phyloP scores from a whole-genome alignment of 2,797 vertebrate genomes.

The Acanthopagrus latus region DNA sequence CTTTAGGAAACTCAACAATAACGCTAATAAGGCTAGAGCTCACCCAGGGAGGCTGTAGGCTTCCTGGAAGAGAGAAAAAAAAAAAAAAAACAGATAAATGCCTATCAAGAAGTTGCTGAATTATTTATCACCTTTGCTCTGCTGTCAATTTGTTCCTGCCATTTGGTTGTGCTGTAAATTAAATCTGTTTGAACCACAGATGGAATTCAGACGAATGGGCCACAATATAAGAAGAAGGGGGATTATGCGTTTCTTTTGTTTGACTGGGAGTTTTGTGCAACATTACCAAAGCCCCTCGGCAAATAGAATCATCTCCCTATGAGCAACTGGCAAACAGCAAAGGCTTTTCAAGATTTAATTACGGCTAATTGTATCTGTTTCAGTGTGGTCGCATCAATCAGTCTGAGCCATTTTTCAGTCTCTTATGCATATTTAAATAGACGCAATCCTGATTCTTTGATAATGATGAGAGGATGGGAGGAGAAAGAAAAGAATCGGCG shows the following conservation, averaged over 20 bases:
- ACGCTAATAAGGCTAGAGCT: constrained; percentile 58
- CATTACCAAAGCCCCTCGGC: constrained; percentile 67
- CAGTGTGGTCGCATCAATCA: constrained; percentile 73
- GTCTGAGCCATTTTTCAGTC: constrained; percentile 55
- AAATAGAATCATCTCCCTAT: constrained; percentile 68
- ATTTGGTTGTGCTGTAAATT: constrained; percentile 75
- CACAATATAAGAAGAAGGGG: constrained; percentile 54
- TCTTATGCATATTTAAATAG: constrained; percentile 69
- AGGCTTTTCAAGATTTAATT: constrained; percentile 76
- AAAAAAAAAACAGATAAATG: constrained; percentile 67
- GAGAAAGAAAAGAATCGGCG: constrained; percentile 33
- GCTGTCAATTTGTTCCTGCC: constrained; percentile 70
- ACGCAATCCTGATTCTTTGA: constrained; percentile 66
- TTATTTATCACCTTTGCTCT: constrained; percentile 77
- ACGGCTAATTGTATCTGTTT: constrained; percentile 74
- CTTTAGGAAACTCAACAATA: constrained; percentile 62
- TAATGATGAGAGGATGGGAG: constrained; percentile 51
- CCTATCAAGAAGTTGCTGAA: constrained; percentile 79
- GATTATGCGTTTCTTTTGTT: constrained; percentile 69
- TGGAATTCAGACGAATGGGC: constrained; percentile 63
- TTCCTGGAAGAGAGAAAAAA: constrained; percentile 39
- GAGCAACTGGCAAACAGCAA: constrained; percentile 72
- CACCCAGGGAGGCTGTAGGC: constrained; percentile 35
- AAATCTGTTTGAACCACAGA: constrained; percentile 71
- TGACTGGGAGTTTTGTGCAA: constrained; percentile 65